Evolutionary conservation across 2,113 vertebrate genomes (phyloP).

Genomic region (Heptranchias perlo): DNA sequence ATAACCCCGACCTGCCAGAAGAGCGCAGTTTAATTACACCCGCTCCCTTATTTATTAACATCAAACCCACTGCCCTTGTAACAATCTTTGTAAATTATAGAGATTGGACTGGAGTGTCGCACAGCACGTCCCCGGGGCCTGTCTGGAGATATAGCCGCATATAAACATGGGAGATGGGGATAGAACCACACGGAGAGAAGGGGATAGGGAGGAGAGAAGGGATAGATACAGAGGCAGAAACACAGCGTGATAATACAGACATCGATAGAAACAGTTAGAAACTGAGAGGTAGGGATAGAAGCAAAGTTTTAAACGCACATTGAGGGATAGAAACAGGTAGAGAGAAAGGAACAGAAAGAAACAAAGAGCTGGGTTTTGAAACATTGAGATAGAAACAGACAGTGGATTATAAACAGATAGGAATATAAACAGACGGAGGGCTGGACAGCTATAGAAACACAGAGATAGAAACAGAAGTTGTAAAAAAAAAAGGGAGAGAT

Average conservation of each 20-base stretch:
- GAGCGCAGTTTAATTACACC: neutral
- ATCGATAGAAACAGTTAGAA: no score
- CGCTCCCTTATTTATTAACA: neutral
- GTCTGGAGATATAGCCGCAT: neutral
- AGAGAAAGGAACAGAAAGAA: neutral
- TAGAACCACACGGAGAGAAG: neutral
- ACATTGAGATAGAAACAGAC: neutral
- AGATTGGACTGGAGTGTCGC: neutral
- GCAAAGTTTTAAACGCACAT: neutral
- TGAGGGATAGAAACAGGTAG: neutral
- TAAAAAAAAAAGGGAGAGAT: conserved; percentile 40
- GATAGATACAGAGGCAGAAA: neutral
- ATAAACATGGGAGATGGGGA: neutral
- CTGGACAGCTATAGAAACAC: neutral
- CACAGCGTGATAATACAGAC: no score
- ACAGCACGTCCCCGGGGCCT: neutral
- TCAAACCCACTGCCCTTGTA: neutral
- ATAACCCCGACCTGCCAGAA: neutral
- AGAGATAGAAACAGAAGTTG: conserved; percentile 39
- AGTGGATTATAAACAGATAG: neutral
- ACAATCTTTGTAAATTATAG: neutral
- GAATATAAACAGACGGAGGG: neutral
- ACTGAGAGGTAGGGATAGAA: neutral
- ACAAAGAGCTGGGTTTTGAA: neutral
- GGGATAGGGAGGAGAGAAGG: neutral